Conservation (phyloP, 2,797 vertebrate species). For the Tapirus indicus region DNA sequence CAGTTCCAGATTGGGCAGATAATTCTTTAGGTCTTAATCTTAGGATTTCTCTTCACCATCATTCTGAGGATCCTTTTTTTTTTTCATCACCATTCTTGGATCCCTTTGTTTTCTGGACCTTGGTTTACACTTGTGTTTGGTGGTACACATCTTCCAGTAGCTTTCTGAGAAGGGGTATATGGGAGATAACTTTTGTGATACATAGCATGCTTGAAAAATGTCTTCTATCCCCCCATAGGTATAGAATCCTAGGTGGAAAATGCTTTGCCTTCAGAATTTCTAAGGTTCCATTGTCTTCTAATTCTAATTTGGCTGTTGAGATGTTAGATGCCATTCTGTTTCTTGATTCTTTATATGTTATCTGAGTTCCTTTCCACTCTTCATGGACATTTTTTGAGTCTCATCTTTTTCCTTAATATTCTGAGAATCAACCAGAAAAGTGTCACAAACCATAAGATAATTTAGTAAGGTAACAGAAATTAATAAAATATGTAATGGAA, state of each 20-base stretch:
- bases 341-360: not conserved
- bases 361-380: not conserved
- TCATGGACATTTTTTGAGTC: not conserved
- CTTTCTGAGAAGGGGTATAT: not conserved
- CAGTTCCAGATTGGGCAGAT: not conserved
- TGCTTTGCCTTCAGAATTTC: not conserved
- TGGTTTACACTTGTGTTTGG: not conserved
- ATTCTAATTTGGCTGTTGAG: not conserved
- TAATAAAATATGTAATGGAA: not conserved
- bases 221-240: not conserved
- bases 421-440: not conserved
- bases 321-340: not conserved
- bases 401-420: not conserved
- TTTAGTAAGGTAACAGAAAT: not conserved
- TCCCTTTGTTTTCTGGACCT: not conserved
- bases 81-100: not conserved
- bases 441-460: not conserved
- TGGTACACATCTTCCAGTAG: not conserved
- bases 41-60: not conserved
- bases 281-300: slow-evolving; percentile 32
- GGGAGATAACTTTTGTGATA: not conserved
- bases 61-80: not conserved
- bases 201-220: not conserved
- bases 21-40: not conserved
- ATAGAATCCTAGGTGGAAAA: not conserved